Evolutionary conservation across 2,888 invertebrate species (phyloP), one percentile per base, ranked within the genome.

Genomic region (Dromius quadrimaculatus): DNA sequence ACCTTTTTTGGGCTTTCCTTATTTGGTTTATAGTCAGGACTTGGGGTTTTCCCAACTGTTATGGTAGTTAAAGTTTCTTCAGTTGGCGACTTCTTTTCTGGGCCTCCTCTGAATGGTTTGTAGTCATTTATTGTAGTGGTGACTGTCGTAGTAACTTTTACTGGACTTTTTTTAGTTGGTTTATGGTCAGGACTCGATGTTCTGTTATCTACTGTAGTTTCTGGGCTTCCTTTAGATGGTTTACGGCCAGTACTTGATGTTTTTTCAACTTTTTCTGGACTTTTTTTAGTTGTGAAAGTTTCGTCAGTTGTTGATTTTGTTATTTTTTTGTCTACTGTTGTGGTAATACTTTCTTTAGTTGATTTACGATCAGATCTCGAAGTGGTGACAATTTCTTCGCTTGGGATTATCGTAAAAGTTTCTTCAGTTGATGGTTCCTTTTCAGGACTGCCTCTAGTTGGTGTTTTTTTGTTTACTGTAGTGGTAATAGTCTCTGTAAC

Each of bases 201-300:
- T 34, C 34, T 34, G 8, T n/a, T n/a, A n/a, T 38, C 15, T 38
- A 13, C 38, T 13, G 38, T 11, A 11, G 5, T 38, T 38, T 57
- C 59, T 54, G 66, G 65, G 15, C 45, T 65, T 69, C 71, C 41
- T 65, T 65, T 13, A 43, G 38, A 11, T 34, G 63, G 4, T 57
- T 65, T 54, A 61, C 72, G 28, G 19, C 71, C 45, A 8, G 61
- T 45, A 22, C 61, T 70, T 8, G n/a, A 6, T 71, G 72, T 73
- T 45, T 74, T 71, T 68, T 73, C 70, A 41, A 11, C 9, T 19
- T 8, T 20, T 13, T 41, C n/a, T n/a, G 38, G 22, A 17, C 19
- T 15, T 17, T 15, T 3, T 41, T 43, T 22, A 41, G 41, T 32
- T 6, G 32, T 32, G 32, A 6, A 32, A 6, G 5, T 9, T n/a